phyloP scores from a whole-genome alignment of 2,797 vertebrate genomes.

The Coregonus sp. region DNA sequence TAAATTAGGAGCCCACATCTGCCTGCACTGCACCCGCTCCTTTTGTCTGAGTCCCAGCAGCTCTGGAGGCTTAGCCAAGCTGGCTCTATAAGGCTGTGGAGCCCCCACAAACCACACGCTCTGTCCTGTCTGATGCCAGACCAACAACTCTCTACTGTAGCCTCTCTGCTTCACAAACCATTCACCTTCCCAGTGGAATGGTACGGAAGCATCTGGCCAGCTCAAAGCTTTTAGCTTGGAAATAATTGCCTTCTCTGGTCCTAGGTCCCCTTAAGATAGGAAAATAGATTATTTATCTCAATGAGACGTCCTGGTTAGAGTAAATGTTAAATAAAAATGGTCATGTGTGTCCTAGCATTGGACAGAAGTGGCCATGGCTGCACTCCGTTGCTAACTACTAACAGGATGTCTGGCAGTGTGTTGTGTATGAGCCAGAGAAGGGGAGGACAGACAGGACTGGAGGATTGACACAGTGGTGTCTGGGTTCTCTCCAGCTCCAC shows the following conservation, averaged over 20 bases:
- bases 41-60: constrained; percentile 13
- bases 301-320: constrained; percentile 53
- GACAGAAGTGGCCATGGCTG: constrained; percentile 49
- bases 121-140: background rate
- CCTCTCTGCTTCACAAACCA: constrained; percentile 12
- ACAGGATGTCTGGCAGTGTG: constrained; percentile 59
- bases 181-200: constrained; percentile 20
- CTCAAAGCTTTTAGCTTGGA: constrained; percentile 29
- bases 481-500: constrained; percentile 62
- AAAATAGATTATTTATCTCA: constrained; percentile 51
- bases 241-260: constrained; percentile 45
- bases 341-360: constrained; percentile 59
- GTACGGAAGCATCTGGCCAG: constrained; percentile 10
- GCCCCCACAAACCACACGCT: constrained; percentile 10
- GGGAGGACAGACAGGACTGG: constrained; percentile 43
- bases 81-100: constrained; percentile 10
- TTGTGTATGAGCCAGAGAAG: constrained; percentile 61
- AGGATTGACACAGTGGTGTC: constrained; percentile 65
- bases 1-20: constrained; percentile 53
- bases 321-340: constrained; percentile 75
- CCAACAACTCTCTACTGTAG: constrained; percentile 1
- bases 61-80: constrained; percentile 8
- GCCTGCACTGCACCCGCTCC: constrained; percentile 37
- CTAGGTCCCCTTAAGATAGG: background rate
- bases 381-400: constrained; percentile 55